Percentiles rank a stretch among this genome's conserved stretches.
Conservation (phyloP, 1,140 invertebrate genomes). For the Bombus confusus region DNA sequence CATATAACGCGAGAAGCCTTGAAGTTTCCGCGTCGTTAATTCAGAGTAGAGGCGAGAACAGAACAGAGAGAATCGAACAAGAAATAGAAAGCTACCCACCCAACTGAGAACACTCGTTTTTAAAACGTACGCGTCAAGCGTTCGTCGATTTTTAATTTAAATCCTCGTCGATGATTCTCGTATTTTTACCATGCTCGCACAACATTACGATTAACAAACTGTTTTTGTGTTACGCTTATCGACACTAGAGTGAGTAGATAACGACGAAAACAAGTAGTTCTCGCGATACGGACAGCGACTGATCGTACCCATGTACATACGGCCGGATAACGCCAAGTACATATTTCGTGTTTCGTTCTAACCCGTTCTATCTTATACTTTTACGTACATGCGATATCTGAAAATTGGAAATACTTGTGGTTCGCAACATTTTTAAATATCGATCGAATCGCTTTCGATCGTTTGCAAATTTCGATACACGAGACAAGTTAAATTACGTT, state of each 20-base stretch:
- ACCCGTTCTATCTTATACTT: neutral
- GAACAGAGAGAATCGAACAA: neutral
- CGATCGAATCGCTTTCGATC: neutral
- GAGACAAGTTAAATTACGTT: neutral
- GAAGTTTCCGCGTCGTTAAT: constrained; percentile 44
- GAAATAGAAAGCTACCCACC: constrained; percentile 29
- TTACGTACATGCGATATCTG: fast-evolving
- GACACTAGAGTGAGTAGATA: neutral
- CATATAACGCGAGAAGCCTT: constrained; percentile 47
- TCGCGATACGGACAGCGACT: neutral
- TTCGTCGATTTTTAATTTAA: neutral
- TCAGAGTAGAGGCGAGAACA: constrained; percentile 26
- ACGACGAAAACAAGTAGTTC: neutral
- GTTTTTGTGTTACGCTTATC: neutral
- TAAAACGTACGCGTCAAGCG: neutral
- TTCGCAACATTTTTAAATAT: neutral
- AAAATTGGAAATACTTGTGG: neutral
- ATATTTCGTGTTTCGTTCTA: neutral
- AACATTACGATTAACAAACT: neutral
- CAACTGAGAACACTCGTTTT: neutral
- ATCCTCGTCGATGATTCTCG: neutral
- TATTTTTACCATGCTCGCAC: neutral
- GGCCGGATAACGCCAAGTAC: neutral
- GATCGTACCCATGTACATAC: neutral
- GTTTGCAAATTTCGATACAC: fast-evolving